A percentile compares a stretch with the other conserved stretches of the same genome.
Conservation (phyloP, 2,888 invertebrate species). For the Leptarthrus brevirostris region DNA sequence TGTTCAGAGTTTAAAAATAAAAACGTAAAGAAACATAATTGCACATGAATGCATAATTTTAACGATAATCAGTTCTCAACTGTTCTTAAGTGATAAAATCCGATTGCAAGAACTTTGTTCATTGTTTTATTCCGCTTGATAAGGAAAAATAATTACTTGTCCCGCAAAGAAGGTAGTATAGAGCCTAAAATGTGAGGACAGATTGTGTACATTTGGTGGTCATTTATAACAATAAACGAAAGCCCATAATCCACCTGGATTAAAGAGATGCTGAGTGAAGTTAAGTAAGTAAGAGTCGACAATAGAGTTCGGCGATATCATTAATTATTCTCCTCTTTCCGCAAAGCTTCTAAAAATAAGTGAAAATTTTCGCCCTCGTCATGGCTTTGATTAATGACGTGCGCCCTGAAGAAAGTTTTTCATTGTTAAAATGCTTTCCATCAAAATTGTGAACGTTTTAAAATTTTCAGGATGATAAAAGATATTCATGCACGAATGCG, state of each 20-base stretch:
- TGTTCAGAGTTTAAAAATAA: too few species aligned
- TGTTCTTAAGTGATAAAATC: too few species aligned
- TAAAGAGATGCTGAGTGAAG: conserved; percentile 29
- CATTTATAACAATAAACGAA: conserved; percentile 44
- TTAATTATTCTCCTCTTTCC: conserved; percentile 35
- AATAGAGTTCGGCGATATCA: conserved; percentile 41
- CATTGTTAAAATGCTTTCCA: conserved; percentile 44
- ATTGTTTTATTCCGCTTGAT: not conserved
- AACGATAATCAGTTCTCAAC: too few species aligned
- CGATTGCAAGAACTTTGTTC: not conserved
- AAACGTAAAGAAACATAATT: too few species aligned
- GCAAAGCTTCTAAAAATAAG: conserved; percentile 29
- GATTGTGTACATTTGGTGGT: not conserved
- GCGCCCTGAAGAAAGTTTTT: conserved; percentile 31
- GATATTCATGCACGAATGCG: conserved; percentile 7
- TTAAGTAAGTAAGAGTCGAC: conserved; percentile 22
- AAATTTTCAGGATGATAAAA: conserved; percentile 20
- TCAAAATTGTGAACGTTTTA: conserved; percentile 34
- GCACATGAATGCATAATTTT: too few species aligned
- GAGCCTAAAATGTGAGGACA: not conserved
- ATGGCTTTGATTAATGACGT: conserved; percentile 35
- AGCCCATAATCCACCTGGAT: conserved; percentile 42
- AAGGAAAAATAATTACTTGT: conserved; percentile 18
- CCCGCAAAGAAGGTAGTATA: not conserved
- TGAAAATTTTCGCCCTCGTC: conserved; percentile 41